phyloP scores from a whole-genome alignment of 2,888 invertebrate genomes.

The Holacanthella duospinosa region DNA sequence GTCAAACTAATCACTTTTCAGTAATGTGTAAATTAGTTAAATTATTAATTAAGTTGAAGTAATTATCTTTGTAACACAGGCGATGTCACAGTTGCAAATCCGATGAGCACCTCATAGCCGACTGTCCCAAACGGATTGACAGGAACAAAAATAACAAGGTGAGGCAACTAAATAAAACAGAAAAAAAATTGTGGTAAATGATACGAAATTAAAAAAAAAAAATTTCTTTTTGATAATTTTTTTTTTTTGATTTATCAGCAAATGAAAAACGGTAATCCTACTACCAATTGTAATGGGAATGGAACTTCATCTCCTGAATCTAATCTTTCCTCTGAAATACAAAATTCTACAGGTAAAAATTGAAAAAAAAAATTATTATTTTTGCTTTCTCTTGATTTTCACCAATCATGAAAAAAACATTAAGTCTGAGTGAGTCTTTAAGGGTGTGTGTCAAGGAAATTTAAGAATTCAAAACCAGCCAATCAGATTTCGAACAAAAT shows the following conservation, averaged over 20 bases:
- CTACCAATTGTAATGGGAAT: background rate
- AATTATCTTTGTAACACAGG: no score
- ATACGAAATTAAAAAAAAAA: background rate
- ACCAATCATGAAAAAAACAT: no score
- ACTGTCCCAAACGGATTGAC: slow-evolving; percentile 58
- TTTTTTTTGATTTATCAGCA: background rate
- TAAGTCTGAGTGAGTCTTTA: no score
- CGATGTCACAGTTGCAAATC: slow-evolving; percentile 82
- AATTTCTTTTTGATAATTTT: background rate
- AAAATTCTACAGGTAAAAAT: slow-evolving; percentile 8
- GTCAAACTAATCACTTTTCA: no score
- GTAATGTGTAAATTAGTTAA: no score
- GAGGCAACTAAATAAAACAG: background rate
- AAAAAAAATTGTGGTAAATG: background rate
- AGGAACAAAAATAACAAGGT: slow-evolving; percentile 27
- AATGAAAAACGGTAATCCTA: background rate
- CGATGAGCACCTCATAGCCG: slow-evolving; percentile 76
- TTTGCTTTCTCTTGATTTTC: no score
- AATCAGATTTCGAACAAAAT: no score
- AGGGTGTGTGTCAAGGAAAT: no score
- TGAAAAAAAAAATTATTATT: no score
- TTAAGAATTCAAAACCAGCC: no score
- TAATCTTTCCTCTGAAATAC: background rate
- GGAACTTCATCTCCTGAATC: slow-evolving; percentile 10
- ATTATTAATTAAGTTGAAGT: no score